phyloP scores from a whole-genome alignment of 2,888 invertebrate genomes.

The Diadegma fenestrale region DNA sequence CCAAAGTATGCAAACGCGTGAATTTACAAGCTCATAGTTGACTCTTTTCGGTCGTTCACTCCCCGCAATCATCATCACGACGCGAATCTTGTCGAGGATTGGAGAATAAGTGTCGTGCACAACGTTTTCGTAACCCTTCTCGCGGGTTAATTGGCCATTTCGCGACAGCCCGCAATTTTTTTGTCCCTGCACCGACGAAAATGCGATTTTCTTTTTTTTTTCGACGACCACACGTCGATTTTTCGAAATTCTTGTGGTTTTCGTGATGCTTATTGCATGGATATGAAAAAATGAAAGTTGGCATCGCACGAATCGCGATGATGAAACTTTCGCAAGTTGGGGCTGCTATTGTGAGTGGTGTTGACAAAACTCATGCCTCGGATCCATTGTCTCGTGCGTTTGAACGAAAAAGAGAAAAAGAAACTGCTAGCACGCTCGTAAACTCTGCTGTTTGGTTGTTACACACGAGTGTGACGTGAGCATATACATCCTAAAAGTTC shows the following conservation, averaged over 20 bases:
- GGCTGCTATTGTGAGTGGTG: too few species aligned
- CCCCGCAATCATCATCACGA: conserved; percentile 36
- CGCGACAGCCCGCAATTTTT: conserved; percentile 59
- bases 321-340: neutral
- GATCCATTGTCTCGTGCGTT: neutral
- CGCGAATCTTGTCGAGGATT: conserved; percentile 43
- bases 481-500: conserved; percentile 71
- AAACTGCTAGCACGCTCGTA: conserved; percentile 5
- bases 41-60: conserved; percentile 40
- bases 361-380: neutral
- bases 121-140: conserved; percentile 63
- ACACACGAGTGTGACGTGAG: conserved; percentile 56
- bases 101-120: conserved; percentile 45
- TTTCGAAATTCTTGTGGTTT: neutral
- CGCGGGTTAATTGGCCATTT: conserved; percentile 74
- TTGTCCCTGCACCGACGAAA: conserved; percentile 26
- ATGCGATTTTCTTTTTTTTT: conserved; percentile 32
- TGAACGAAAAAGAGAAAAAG: conserved; percentile 10
- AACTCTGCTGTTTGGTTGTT: conserved; percentile 41
- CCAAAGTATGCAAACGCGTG: neutral
- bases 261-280: neutral
- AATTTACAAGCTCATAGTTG: conserved; percentile 6
- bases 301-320: neutral
- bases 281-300: neutral
- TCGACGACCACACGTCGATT: neutral